Evolutionary conservation across 2,888 invertebrate species (phyloP).

Genomic region (Lamproptera curius): DNA sequence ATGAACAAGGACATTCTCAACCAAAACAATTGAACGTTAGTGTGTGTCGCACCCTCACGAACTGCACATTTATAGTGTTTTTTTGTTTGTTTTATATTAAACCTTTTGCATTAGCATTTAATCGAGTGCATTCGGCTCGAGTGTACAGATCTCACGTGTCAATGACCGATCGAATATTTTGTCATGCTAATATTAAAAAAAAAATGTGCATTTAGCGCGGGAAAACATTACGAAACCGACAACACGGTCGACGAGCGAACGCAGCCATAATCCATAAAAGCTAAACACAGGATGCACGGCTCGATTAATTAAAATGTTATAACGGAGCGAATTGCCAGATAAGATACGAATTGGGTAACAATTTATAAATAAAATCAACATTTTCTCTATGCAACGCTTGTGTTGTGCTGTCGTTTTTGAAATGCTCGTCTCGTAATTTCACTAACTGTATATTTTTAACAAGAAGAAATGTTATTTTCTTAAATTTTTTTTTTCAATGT

Average conservation of each 20-base stretch:
- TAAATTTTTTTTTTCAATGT: too few relatives aligned
- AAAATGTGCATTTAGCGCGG: not conserved
- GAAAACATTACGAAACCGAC: slow-evolving; percentile 6
- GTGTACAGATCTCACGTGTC: too few relatives aligned
- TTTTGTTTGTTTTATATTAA: not conserved
- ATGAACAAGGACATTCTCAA: too few relatives aligned
- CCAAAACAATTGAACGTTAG: slow-evolving; percentile 3
- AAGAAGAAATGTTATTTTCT: too few relatives aligned
- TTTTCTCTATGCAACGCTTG: too few relatives aligned
- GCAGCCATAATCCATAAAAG: slow-evolving; percentile 8
- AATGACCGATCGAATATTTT: too few relatives aligned
- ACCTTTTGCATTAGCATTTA: not conserved
- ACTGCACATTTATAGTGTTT: not conserved
- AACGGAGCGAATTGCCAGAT: not conserved
- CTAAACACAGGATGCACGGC: slow-evolving; percentile 10
- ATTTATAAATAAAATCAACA: too few relatives aligned
- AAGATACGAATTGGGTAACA: too few relatives aligned
- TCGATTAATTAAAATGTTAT: slow-evolving; percentile 4
- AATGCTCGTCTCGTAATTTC: too few relatives aligned
- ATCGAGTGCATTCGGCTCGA: not conserved
- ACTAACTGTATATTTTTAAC: too few relatives aligned
- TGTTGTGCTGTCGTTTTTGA: too few relatives aligned
- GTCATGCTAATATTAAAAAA: not conserved
- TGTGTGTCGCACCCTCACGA: not conserved
- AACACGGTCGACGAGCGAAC: not conserved